phyloP scores from a whole-genome alignment of 2,797 vertebrate genomes.

The Cynodonichthys magdalenae region DNA sequence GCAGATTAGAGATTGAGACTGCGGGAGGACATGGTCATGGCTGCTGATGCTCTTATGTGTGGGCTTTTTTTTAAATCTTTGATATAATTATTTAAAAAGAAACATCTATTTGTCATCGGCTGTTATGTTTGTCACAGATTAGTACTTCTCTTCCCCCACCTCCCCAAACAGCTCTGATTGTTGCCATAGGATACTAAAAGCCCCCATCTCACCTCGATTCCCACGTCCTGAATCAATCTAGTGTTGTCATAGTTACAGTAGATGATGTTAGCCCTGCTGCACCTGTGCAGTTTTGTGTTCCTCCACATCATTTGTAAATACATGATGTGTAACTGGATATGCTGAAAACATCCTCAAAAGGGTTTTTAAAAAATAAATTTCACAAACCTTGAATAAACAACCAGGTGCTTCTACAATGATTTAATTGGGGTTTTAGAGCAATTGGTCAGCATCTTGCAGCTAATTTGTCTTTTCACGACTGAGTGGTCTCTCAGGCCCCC shows the following conservation, averaged over 20 bases:
- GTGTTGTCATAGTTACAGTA: constrained; percentile 86
- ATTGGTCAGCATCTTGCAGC: constrained; percentile 80
- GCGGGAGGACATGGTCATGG: constrained; percentile 27
- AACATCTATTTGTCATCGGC: constrained; percentile 5
- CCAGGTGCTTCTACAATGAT: constrained; percentile 60
- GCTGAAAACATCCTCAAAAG: constrained; percentile 26
- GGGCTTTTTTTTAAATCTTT: neutral
- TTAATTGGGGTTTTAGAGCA: constrained; percentile 72
- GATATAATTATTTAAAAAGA: neutral
- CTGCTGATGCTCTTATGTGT: neutral
- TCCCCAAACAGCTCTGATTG: constrained; percentile 9
- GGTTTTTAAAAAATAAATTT: constrained; percentile 52
- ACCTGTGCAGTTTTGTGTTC: constrained; percentile 81
- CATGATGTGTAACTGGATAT: constrained; percentile 57
- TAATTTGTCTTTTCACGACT: constrained; percentile 81
- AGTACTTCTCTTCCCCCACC: constrained; percentile 11
- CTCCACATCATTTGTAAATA: constrained; percentile 66
- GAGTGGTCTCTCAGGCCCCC: constrained; percentile 69
- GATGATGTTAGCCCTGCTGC: constrained; percentile 79
- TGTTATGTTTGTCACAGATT: constrained; percentile 9
- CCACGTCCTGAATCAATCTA: constrained; percentile 83
- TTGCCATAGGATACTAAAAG: constrained; percentile 49
- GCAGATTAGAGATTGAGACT: constrained; percentile 51
- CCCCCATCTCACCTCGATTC: constrained; percentile 74
- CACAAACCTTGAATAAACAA: constrained; percentile 66